These are phyloP conservation scores for Acleris cristana DNA, from an alignment of 2,888 invertebrate species.

Conservation along the genomic window DNA sequence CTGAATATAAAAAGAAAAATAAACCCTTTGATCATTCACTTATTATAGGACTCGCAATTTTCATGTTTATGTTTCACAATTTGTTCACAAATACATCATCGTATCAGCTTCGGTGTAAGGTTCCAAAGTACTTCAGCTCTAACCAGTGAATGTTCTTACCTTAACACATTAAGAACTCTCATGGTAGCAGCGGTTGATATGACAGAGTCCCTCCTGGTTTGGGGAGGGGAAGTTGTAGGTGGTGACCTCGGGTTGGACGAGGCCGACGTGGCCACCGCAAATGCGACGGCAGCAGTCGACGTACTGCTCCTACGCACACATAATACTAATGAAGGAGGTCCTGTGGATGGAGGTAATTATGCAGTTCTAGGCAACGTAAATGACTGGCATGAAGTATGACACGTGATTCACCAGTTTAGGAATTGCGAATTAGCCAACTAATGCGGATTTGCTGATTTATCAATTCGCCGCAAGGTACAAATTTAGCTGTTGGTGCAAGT, in stretches of 20 bases:
- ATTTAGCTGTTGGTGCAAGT: too few species aligned
- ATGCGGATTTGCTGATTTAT: too few species aligned
- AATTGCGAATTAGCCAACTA: too few species aligned
- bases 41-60: too few species aligned
- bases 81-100: too few species aligned
- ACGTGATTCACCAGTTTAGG: background rate
- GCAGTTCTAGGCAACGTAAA: background rate
- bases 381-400: background rate
- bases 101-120: too few species aligned
- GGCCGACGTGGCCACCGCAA: constrained; percentile 95
- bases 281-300: constrained; percentile 94
- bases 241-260: constrained; percentile 92
- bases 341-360: background rate
- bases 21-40: too few species aligned
- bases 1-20: too few species aligned
- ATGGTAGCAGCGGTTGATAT: constrained; percentile 97
- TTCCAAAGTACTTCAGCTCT: too few species aligned
- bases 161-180: constrained; percentile 94
- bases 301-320: constrained; percentile 88
- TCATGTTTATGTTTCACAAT: too few species aligned
- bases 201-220: constrained; percentile 85
- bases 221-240: constrained; percentile 79
- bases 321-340: background rate
- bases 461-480: too few species aligned
- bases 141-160: constrained; percentile 56